phyloP scores from a whole-genome alignment of 2,888 invertebrate genomes.

The Luperina testacea region DNA sequence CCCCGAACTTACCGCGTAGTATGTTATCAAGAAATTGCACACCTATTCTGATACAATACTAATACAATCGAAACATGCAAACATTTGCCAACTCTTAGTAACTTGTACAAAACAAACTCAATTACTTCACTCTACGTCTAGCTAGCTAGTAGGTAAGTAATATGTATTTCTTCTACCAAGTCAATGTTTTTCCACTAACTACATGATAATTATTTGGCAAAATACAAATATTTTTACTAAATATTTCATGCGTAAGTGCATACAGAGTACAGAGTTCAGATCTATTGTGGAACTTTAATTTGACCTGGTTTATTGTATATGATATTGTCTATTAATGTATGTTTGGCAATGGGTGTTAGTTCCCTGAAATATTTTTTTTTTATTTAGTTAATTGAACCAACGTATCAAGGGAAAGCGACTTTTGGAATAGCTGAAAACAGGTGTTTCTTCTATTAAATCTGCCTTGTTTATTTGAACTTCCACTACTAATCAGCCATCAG shows the following conservation, averaged over 20 bases:
- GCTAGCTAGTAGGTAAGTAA: neutral
- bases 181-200: neutral
- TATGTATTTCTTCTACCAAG: conserved; percentile 1
- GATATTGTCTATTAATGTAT: neutral
- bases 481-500: neutral
- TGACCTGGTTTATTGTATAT: neutral
- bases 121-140: conserved; percentile 10
- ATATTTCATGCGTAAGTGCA: neutral
- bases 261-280: neutral
- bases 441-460: neutral
- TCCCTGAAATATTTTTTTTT: neutral
- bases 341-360: neutral
- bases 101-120: conserved; percentile 14
- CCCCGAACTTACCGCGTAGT: conserved; percentile 41
- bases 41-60: conserved; percentile 56
- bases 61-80: conserved; percentile 23
- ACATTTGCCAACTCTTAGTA: conserved; percentile 21
- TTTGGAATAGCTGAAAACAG: neutral
- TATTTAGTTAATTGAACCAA: neutral
- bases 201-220: neutral
- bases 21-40: conserved; percentile 54
- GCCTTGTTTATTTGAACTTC: too few species aligned
- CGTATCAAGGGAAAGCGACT: neutral
- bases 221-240: neutral
- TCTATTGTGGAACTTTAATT: neutral